Conservation (phyloP, 2,113 vertebrate genomes). For the Xyliphius kryptos region DNA sequence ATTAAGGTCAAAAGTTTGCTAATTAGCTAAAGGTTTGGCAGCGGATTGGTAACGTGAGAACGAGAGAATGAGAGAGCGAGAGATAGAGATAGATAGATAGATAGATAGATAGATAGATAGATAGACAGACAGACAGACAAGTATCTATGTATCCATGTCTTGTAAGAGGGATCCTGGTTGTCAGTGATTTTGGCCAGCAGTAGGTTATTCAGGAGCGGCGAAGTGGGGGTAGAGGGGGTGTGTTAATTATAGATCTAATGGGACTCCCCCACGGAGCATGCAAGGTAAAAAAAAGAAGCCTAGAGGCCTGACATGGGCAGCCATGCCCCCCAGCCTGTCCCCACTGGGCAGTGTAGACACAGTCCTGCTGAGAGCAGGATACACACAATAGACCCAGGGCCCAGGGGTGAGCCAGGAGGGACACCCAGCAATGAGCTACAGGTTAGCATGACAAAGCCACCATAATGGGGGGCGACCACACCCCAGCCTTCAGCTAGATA, state of each 20-base stretch:
- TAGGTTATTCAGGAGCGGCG: slow-evolving; percentile 43
- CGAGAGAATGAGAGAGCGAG: too few species aligned
- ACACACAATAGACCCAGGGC: slow-evolving; percentile 62
- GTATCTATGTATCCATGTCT: too few species aligned
- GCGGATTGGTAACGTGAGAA: too few species aligned
- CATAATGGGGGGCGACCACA: slow-evolving; percentile 74
- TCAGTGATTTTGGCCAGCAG: slow-evolving; percentile 45
- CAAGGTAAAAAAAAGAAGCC: slow-evolving; percentile 50
- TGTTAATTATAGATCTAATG: slow-evolving; percentile 63
- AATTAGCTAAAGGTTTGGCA: too few species aligned
- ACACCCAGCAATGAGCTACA: slow-evolving; percentile 68
- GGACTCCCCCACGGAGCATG: slow-evolving; percentile 58
- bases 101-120: too few species aligned
- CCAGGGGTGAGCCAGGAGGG: slow-evolving; percentile 69
- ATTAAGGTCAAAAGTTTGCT: slow-evolving; percentile 30
- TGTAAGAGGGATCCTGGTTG: too few species aligned
- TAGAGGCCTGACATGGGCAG: slow-evolving; percentile 20
- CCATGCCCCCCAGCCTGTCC: slow-evolving; percentile 34
- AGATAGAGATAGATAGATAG: too few species aligned
- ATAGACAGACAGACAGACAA: too few species aligned
- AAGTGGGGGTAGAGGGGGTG: slow-evolving; percentile 43
- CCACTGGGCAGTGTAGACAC: slow-evolving; percentile 58
- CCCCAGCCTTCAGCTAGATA: slow-evolving; percentile 65
- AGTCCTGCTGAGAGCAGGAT: slow-evolving; percentile 62
- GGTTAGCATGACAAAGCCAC: slow-evolving; percentile 81